Conservation (phyloP, 1,140 invertebrate genomes). For the Pogonus chalceus region DNA sequence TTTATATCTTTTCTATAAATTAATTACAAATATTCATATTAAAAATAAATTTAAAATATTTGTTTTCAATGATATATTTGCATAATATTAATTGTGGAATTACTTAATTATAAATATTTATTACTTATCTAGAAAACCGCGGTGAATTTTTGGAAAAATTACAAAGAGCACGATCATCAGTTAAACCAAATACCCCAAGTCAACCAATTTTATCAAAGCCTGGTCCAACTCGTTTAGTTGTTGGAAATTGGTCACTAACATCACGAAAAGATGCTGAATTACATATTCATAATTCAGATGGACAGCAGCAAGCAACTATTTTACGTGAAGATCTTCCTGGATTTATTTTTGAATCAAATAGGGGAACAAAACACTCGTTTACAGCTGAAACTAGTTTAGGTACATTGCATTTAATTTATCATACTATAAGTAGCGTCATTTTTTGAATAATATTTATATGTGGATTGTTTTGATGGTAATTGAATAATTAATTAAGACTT, state of each 20-base stretch:
- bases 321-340: conserved; percentile 90
- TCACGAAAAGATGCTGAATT: conserved; percentile 71
- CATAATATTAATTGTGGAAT: too few species aligned
- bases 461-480: too few species aligned
- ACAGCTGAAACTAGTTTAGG: conserved; percentile 88
- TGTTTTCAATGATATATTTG: too few species aligned
- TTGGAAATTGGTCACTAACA: conserved; percentile 89
- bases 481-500: too few species aligned
- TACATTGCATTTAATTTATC: too few species aligned
- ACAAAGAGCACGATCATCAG: conserved; percentile 75
- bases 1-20: too few species aligned
- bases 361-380: conserved; percentile 93
- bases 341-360: conserved; percentile 96
- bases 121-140: conserved; percentile 68
- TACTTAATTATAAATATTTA: too few species aligned
- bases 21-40: too few species aligned
- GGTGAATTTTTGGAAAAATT: conserved; percentile 95
- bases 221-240: conserved; percentile 64
- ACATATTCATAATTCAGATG: conserved; percentile 85
- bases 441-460: too few species aligned
- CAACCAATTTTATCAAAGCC: conserved; percentile 79
- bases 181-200: conserved; percentile 69
- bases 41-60: too few species aligned
- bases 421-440: too few species aligned
- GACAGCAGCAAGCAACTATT: conserved; percentile 87